A percentile compares a stretch with the other conserved stretches of the same genome.
phyloP scores from a whole-genome alignment of 2,888 invertebrate genomes.

The Leptinotarsa juncta region DNA sequence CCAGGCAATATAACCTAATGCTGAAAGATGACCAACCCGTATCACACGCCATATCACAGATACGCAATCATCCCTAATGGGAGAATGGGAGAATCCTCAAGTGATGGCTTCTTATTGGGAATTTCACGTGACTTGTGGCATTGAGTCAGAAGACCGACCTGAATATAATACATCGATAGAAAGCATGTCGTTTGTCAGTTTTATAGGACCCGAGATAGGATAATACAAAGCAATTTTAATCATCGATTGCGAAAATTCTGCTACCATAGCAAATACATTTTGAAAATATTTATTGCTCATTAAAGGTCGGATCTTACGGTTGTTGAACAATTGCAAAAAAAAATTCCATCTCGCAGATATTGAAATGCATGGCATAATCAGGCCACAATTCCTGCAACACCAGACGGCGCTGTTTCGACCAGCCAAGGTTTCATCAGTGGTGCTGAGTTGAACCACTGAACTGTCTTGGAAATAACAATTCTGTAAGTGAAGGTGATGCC shows the following conservation, averaged over 20 bases:
- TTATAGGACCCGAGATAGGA: background rate
- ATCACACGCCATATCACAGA: constrained; percentile 3
- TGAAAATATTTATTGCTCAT: background rate
- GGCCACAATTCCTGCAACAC: no score
- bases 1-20: background rate
- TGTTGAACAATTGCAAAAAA: no score
- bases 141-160: background rate
- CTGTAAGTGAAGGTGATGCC: no score
- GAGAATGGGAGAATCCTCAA: background rate
- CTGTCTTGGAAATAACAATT: no score
- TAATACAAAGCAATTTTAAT: background rate
- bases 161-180: background rate
- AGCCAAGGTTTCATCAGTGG: no score
- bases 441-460: no score
- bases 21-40: background rate
- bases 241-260: background rate
- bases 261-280: background rate
- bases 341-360: no score
- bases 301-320: no score
- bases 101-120: background rate
- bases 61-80: constrained; percentile 11
- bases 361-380: no score
- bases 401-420: no score
- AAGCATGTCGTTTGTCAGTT: constrained; percentile 4
- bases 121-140: constrained; percentile 5